Percentiles rank a stretch among this genome's conserved stretches.
Evolutionary conservation across 2,888 invertebrate species (phyloP).

Genomic region (Nemotelus nigrinus): DNA sequence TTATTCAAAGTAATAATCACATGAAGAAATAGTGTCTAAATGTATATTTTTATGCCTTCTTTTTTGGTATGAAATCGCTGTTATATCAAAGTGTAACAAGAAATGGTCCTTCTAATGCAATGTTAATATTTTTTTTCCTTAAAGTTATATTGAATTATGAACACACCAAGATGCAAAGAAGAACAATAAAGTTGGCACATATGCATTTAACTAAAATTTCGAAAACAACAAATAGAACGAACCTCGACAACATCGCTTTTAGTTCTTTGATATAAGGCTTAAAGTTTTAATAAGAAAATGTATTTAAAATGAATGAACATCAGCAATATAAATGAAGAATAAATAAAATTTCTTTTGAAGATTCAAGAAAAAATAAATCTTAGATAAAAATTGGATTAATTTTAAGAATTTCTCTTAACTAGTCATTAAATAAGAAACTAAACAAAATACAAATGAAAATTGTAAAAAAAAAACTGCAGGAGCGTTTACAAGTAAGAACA

Average conservation of each 20-base stretch:
- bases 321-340: constrained; percentile 36
- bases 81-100: no score
- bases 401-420: constrained; percentile 44
- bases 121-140: no score
- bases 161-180: no score
- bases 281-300: constrained; percentile 36
- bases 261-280: constrained; percentile 28
- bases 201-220: constrained; percentile 24
- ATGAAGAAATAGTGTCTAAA: no score
- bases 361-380: constrained; percentile 7
- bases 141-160: no score
- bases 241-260: constrained; percentile 18
- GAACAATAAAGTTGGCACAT: background rate
- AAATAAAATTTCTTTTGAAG: constrained; percentile 36
- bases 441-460: constrained; percentile 26
- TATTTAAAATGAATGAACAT: constrained; percentile 26
- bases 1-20: no score
- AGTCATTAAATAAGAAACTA: constrained; percentile 44
- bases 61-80: no score
- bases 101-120: no score
- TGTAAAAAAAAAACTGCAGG: constrained; percentile 18
- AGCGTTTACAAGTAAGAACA: constrained; percentile 26
- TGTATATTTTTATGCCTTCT: no score
- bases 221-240: constrained; percentile 1
- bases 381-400: constrained; percentile 43